phyloP scores from a whole-genome alignment of 2,888 invertebrate genomes.

The Pasiphila rectangulata region DNA sequence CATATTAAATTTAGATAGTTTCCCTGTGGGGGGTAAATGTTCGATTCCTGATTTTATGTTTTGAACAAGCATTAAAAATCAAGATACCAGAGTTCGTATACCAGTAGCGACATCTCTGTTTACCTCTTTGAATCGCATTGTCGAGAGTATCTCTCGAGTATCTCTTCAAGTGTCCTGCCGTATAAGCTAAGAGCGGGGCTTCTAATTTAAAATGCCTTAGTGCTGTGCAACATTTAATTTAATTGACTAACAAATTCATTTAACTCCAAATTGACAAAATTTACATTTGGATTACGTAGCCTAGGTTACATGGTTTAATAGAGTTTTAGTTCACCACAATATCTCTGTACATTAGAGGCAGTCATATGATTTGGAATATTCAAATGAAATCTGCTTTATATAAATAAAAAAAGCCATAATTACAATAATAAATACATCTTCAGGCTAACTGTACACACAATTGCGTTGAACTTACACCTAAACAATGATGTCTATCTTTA shows the following conservation, averaged over 20 bases:
- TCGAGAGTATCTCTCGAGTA: too few relatives aligned
- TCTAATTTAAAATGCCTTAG: conserved; percentile 30
- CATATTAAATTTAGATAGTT: too few relatives aligned
- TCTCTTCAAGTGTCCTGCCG: too few relatives aligned
- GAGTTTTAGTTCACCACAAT: too few relatives aligned
- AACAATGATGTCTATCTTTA: background rate
- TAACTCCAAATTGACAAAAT: conserved; percentile 54
- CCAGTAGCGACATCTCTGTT: conserved; percentile 2
- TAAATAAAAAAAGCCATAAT: background rate
- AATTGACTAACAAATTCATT: conserved; percentile 69
- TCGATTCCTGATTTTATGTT: too few relatives aligned
- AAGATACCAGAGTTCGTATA: too few relatives aligned
- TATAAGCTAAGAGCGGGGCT: background rate
- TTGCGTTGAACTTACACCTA: conserved; percentile 1
- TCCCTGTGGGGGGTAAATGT: too few relatives aligned
- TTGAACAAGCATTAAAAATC: too few relatives aligned
- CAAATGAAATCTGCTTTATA: too few relatives aligned
- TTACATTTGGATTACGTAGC: conserved; percentile 30
- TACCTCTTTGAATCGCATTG: background rate
- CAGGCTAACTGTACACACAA: conserved; percentile 3
- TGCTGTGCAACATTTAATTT: conserved; percentile 66
- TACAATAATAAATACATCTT: background rate
- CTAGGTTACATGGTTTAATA: too few relatives aligned
- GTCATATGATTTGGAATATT: background rate
- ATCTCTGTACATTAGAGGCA: background rate